These are phyloP conservation scores for Gallinago paraguaiae DNA, from an alignment of 2,113 vertebrate species.

Conservation along the genomic window DNA sequence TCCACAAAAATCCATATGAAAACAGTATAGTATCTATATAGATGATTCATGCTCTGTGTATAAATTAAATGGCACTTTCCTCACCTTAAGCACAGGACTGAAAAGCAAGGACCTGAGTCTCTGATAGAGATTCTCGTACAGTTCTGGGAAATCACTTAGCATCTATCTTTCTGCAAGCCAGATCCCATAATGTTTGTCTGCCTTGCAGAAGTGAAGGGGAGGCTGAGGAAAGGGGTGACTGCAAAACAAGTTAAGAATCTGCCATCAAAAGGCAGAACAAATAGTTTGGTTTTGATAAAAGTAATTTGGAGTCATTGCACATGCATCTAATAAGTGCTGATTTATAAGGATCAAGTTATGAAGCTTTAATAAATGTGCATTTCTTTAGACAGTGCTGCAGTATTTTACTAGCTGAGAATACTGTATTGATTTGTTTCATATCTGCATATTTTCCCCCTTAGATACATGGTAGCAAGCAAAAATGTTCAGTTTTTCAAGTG, in stretches of 20 bases:
- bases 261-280: conserved; percentile 5
- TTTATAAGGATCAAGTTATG: not conserved
- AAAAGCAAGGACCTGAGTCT: not conserved
- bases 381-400: not conserved
- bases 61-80: not conserved
- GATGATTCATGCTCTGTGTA: not conserved
- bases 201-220: not conserved
- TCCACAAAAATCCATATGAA: not conserved
- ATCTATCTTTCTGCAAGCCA: not conserved
- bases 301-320: not conserved
- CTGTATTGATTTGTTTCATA: not conserved
- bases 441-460: not conserved
- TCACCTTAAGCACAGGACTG: not conserved
- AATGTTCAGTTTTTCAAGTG: not conserved
- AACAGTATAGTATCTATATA: not conserved
- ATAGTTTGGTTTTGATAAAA: conserved; percentile 55
- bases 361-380: not conserved
- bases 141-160: not conserved
- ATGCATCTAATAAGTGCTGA: not conserved
- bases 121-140: not conserved
- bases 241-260: not conserved
- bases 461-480: not conserved
- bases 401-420: not conserved
- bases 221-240: not conserved
- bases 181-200: not conserved